These are phyloP conservation scores for Bothrops alternatus DNA, from an alignment of 2,797 vertebrate species.

Conservation along the genomic window DNA sequence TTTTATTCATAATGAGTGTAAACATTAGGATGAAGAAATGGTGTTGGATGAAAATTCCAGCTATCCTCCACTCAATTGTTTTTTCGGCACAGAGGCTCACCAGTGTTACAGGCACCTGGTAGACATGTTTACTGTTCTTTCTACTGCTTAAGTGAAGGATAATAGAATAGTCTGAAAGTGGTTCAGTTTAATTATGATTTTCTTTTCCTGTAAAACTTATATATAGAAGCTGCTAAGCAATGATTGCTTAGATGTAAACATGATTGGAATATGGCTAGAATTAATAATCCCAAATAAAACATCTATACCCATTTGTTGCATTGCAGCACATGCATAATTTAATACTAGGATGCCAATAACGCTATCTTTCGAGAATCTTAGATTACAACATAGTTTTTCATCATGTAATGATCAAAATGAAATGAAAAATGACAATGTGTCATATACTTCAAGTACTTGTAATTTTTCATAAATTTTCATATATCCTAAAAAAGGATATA, in stretches of 20 bases:
- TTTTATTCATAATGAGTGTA: background rate
- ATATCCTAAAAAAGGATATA: slow-evolving; percentile 57
- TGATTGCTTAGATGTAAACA: slow-evolving; percentile 5
- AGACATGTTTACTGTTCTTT: background rate
- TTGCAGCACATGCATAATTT: background rate
- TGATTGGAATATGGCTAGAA: slow-evolving; percentile 39
- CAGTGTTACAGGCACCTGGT: background rate
- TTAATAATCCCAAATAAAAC: slow-evolving; percentile 47
- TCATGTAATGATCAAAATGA: slow-evolving; percentile 37
- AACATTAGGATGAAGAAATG: background rate
- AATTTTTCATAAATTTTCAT: slow-evolving; percentile 57
- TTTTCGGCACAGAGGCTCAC: background rate
- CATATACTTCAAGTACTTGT: slow-evolving; percentile 59
- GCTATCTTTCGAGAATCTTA: slow-evolving; percentile 45
- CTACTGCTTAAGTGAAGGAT: background rate
- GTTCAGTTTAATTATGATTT: background rate
- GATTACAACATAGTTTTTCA: slow-evolving; percentile 51
- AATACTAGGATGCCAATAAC: slow-evolving; percentile 9
- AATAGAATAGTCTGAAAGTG: background rate
- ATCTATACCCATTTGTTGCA: slow-evolving; percentile 36
- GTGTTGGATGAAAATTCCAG: background rate
- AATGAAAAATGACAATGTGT: slow-evolving; percentile 55
- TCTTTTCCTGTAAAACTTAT: background rate
- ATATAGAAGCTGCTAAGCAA: slow-evolving; percentile 18
- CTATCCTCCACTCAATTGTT: background rate